Percentiles rank a stretch among this genome's conserved stretches.
Conservation (phyloP, 1,140 invertebrate species). For the Eufriesea mexicana region DNA sequence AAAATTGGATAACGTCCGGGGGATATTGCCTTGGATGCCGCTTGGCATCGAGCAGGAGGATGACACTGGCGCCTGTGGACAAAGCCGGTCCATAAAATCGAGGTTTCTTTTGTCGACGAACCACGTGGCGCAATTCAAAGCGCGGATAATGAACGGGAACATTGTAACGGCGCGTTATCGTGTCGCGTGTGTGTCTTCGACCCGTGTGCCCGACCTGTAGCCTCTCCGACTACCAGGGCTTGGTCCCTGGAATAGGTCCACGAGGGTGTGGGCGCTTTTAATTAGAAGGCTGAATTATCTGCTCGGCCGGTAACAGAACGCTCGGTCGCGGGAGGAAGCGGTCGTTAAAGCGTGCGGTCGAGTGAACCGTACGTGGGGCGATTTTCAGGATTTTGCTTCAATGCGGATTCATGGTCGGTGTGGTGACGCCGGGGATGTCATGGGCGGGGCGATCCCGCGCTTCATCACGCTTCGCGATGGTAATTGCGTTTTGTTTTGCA, state of each 20-base stretch:
- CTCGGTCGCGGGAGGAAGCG: neutral
- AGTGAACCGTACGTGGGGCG: neutral
- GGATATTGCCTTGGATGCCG: constrained; percentile 2
- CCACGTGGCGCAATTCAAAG: neutral
- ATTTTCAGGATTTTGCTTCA: constrained; percentile 3
- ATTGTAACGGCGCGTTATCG: constrained; percentile 5
- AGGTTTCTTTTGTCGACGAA: constrained; percentile 15
- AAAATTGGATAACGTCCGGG: constrained; percentile 18
- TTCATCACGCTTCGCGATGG: neutral
- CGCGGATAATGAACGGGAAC: constrained; percentile 9
- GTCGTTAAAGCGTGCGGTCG: constrained; percentile 23
- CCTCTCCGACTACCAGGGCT: neutral
- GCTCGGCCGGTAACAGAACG: neutral
- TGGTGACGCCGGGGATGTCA: neutral
- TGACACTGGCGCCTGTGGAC: neutral
- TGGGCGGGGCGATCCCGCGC: neutral
- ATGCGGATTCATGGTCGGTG: neutral
- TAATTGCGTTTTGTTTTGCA: constrained; percentile 12
- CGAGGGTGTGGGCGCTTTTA: constrained; percentile 19
- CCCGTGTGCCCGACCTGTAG: neutral
- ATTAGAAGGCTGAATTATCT: constrained; percentile 42
- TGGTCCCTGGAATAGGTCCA: neutral
- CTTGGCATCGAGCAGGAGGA: neutral
- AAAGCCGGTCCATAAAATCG: constrained; percentile 16
- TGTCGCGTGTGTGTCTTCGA: neutral